These are phyloP conservation scores for Toxostoma redivivum DNA, from an alignment of 2,113 vertebrate species.

Conservation along the genomic window DNA sequence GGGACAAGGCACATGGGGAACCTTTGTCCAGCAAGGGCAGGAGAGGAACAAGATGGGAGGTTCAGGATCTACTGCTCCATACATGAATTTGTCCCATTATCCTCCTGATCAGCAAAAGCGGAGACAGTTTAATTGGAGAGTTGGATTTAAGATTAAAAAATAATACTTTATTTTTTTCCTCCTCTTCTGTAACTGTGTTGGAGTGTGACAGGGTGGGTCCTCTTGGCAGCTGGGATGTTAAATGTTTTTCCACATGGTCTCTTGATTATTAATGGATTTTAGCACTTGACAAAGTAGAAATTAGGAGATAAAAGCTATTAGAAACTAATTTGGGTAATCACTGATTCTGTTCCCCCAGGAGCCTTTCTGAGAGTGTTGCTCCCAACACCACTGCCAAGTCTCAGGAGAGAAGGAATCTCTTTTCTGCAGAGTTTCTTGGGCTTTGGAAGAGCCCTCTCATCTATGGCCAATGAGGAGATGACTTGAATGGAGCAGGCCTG, in stretches of 20 bases:
- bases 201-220: background rate
- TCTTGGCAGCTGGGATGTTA: conserved; percentile 23
- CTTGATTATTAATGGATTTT: conserved; percentile 66
- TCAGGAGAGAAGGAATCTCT: background rate
- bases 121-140: background rate
- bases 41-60: background rate
- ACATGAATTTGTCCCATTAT: background rate
- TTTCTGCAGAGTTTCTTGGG: background rate
- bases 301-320: conserved; percentile 66
- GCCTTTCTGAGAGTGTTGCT: background rate
- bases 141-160: background rate
- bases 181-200: background rate
- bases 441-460: background rate
- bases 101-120: background rate
- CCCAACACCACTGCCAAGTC: background rate
- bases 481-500: background rate
- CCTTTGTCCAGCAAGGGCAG: background rate
- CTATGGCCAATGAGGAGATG: background rate
- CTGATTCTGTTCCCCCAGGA: conserved; percentile 32
- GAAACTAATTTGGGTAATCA: conserved; percentile 62
- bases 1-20: rapidly evolving
- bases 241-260: conserved; percentile 49
- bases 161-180: background rate
- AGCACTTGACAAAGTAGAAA: conserved; percentile 58
- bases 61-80: background rate